phyloP scores from a whole-genome alignment of 2,888 invertebrate species.

The Mythimna vitellina region DNA sequence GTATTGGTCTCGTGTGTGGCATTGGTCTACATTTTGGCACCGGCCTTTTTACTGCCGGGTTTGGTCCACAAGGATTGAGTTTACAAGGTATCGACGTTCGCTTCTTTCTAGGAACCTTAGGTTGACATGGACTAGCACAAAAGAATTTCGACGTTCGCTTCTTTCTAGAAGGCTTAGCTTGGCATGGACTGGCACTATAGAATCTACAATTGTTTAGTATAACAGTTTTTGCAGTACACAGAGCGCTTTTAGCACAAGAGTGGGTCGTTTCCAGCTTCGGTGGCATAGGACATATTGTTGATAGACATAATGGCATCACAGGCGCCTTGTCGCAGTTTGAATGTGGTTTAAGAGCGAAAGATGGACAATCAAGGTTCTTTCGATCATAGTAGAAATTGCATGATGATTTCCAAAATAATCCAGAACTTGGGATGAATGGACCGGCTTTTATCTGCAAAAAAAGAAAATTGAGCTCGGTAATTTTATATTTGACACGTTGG shows the following conservation, averaged over 20 bases:
- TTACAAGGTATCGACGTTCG: not conserved
- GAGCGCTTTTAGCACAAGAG: not conserved
- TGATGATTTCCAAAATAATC: not conserved
- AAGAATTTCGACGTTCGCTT: not conserved
- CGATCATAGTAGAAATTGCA: slow-evolving; percentile 2
- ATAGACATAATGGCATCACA: not conserved
- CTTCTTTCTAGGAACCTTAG: not conserved
- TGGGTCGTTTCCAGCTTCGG: not conserved
- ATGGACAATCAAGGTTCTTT: not conserved
- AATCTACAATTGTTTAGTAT: not conserved
- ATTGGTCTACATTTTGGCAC: not conserved
- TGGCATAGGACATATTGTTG: not conserved
- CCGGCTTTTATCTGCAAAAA: slow-evolving; percentile 12
- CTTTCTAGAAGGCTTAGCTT: not conserved
- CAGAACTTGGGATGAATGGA: not conserved
- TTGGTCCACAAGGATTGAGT: too few species aligned
- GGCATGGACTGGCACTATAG: not conserved
- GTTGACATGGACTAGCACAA: not conserved
- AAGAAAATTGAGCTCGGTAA: not conserved
- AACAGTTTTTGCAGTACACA: not conserved
- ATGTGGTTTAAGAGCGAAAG: not conserved
- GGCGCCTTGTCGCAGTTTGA: not conserved
- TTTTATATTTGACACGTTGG: not conserved
- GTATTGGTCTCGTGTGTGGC: not conserved
- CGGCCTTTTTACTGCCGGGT: not conserved